phyloP scores from a whole-genome alignment of 1,140 invertebrate species.

The Hypsibius dujardini region DNA sequence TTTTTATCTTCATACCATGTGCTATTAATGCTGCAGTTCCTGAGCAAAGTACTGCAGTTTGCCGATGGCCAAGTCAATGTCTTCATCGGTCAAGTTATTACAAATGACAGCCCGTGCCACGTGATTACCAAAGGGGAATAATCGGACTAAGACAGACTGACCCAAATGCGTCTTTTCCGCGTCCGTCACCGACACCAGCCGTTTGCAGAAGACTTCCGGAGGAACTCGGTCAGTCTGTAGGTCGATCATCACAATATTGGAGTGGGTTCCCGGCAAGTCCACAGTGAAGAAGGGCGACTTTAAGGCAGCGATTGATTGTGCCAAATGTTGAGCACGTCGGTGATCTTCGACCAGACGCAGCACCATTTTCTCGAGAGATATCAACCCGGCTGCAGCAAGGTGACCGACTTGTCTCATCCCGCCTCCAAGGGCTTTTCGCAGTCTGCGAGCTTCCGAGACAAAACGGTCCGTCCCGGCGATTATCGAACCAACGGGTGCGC shows the following conservation, averaged over 20 bases:
- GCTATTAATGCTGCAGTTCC: constrained; percentile 24
- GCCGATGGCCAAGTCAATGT: constrained; percentile 36
- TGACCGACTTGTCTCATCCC: constrained; percentile 76
- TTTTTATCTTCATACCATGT: too few species aligned
- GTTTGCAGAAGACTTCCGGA: constrained; percentile 39
- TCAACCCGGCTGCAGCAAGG: constrained; percentile 64
- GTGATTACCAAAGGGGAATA: constrained; percentile 37
- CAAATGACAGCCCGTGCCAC: constrained; percentile 47
- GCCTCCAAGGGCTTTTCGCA: constrained; percentile 70
- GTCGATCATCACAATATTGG: constrained; percentile 57
- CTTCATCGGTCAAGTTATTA: constrained; percentile 45
- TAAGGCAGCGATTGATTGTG: constrained; percentile 42
- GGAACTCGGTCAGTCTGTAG: constrained; percentile 37
- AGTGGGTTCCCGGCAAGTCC: constrained; percentile 46
- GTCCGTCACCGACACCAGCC: constrained; percentile 41
- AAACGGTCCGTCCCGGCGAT: constrained; percentile 59
- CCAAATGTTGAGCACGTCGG: constrained; percentile 46
- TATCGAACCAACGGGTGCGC: constrained; percentile 67
- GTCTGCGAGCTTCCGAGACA: constrained; percentile 51
- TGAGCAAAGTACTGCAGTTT: constrained; percentile 31
- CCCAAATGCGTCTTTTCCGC: constrained; percentile 36
- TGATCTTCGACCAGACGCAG: constrained; percentile 56
- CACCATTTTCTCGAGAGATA: constrained; percentile 55
- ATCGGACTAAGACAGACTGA: constrained; percentile 39
- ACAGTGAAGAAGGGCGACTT: constrained; percentile 38